Percentiles rank a stretch among this genome's conserved stretches.
Conservation (phyloP, 1,140 invertebrate species). For the Eurosta solidaginis region DNA sequence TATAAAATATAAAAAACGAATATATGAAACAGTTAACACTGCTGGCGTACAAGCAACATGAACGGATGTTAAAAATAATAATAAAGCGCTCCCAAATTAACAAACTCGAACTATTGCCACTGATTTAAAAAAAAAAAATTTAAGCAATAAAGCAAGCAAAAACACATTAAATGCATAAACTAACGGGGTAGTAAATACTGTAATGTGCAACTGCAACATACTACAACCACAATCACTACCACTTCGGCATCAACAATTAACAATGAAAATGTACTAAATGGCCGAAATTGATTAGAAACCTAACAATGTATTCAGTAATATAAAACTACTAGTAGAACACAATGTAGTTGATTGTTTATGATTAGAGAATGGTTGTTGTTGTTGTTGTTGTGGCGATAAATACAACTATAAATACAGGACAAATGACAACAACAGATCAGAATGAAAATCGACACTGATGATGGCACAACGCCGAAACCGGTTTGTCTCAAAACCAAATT, state of each 20-base stretch:
- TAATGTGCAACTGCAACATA: neutral
- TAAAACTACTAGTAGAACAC: neutral
- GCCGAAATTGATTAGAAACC: constrained; percentile 16
- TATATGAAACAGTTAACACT: neutral
- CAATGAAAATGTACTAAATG: neutral
- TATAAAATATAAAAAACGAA: neutral
- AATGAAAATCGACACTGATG: no score
- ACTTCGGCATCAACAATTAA: neutral
- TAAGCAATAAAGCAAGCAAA: neutral
- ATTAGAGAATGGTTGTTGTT: no score
- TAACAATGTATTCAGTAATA: constrained; percentile 18
- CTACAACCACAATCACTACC: no score
- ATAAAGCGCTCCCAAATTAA: neutral
- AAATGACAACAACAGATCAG: no score
- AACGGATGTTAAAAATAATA: neutral
- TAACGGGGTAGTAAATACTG: neutral
- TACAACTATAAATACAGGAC: no score
- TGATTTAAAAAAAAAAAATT: neutral
- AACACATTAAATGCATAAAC: neutral
- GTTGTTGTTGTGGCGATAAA: no score
- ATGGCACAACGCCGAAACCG: no score
- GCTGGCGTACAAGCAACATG: neutral
- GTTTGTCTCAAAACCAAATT: no score
- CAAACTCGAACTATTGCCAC: neutral
- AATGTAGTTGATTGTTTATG: no score